Evolutionary conservation across 2,888 invertebrate species (phyloP).

Genomic region (Dasypolia templi): DNA sequence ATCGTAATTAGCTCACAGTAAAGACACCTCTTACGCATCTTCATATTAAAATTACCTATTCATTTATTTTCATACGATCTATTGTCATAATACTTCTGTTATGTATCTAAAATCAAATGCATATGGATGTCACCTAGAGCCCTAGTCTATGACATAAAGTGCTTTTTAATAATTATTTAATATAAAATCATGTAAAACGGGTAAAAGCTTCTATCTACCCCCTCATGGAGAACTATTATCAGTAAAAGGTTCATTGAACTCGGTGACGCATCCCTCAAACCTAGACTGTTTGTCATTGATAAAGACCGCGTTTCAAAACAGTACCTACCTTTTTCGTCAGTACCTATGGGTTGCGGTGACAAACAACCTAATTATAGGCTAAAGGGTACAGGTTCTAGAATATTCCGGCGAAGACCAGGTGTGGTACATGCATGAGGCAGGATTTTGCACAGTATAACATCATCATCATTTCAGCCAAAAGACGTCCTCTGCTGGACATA

Average conservation of each 20-base stretch:
- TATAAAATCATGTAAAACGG: background rate
- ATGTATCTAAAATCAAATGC: background rate
- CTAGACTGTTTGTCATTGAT: conserved; percentile 55
- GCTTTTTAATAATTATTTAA: background rate
- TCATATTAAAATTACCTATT: background rate
- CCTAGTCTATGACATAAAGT: too few relatives aligned
- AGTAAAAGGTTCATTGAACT: conserved; percentile 33
- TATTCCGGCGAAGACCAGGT: background rate
- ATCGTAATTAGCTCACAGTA: conserved; percentile 11
- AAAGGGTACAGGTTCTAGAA: conserved; percentile 32
- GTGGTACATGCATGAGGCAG: background rate
- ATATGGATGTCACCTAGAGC: too few relatives aligned
- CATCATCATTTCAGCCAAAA: too few relatives aligned
- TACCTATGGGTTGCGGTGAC: background rate
- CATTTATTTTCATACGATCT: background rate
- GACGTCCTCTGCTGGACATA: too few relatives aligned
- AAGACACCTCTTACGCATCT: background rate
- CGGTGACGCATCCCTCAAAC: conserved; percentile 9
- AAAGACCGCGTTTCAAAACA: conserved; percentile 53
- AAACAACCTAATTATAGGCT: conserved; percentile 20
- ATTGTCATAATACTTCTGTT: background rate
- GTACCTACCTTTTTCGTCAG: conserved; percentile 21
- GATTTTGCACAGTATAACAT: background rate
- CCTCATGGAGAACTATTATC: background rate
- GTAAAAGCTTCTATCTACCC: background rate